Conservation (phyloP, 37 sponge, comb jelly and placozoan species). For the Cladorhizidae sp. region DNA sequence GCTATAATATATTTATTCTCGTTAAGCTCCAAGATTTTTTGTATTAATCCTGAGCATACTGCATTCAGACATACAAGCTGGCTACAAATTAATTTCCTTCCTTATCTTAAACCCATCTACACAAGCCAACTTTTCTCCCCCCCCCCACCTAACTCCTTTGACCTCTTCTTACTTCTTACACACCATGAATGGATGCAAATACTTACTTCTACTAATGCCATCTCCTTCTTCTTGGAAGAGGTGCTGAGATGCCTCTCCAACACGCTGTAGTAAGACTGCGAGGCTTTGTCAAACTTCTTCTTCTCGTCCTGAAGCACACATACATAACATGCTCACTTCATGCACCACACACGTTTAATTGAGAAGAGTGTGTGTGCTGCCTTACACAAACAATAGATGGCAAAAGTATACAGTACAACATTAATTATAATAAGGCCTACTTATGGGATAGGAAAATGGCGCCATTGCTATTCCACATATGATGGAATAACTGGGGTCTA, state of each 20-base stretch:
- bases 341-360: background rate
- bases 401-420: too few species aligned
- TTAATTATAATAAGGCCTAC: too few species aligned
- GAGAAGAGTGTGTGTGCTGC: too few species aligned
- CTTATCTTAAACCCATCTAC: background rate
- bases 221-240: constrained; percentile 57
- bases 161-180: background rate
- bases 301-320: constrained; percentile 72
- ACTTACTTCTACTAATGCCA: constrained; percentile 28
- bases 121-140: background rate
- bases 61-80: too few species aligned
- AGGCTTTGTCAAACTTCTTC: constrained; percentile 71
- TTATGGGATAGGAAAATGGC: too few species aligned
- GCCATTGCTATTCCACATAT: too few species aligned
- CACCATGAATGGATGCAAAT: background rate
- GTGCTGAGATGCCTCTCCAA: constrained; percentile 57
- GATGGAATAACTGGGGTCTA: too few species aligned
- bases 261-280: constrained; percentile 64
- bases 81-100: too few species aligned
- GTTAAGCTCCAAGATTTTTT: too few species aligned
- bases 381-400: too few species aligned
- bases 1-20: too few species aligned
- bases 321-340: background rate
- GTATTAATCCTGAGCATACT: too few species aligned
- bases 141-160: background rate